Conservation (phyloP, 2,888 invertebrate species). For the Epirrhoe tristata region DNA sequence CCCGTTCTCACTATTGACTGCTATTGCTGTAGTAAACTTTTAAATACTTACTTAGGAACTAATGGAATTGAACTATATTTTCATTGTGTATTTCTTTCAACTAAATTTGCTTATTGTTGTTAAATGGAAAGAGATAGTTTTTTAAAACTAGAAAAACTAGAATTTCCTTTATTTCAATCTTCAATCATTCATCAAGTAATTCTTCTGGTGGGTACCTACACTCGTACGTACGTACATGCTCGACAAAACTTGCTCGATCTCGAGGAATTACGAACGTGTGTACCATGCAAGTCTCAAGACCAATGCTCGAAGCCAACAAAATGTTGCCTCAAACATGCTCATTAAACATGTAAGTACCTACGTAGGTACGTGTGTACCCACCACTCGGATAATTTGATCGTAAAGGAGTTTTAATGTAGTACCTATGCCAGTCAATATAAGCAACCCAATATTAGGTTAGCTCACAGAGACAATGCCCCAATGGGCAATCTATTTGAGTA, state of each 20-base stretch:
- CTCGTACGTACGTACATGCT: too few relatives aligned
- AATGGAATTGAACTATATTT: constrained; percentile 34
- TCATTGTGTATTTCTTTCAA: constrained; percentile 15
- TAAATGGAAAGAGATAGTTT: neutral
- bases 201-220: too few relatives aligned
- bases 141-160: too few relatives aligned
- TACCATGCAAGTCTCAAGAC: too few relatives aligned
- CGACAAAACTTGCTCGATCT: too few relatives aligned
- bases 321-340: too few relatives aligned
- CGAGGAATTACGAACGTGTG: too few relatives aligned
- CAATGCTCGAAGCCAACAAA: too few relatives aligned
- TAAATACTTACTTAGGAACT: constrained; percentile 31
- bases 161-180: too few relatives aligned
- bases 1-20: constrained; percentile 21
- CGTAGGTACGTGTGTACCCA: too few relatives aligned
- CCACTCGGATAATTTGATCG: constrained; percentile 32
- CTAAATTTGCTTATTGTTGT: neutral
- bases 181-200: too few relatives aligned
- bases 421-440: constrained; percentile 64
- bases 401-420: constrained; percentile 52
- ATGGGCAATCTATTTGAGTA: constrained; percentile 85
- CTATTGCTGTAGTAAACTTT: constrained; percentile 41
- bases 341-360: too few relatives aligned
- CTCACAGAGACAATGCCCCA: constrained; percentile 80
- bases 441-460: constrained; percentile 71